A percentile compares a stretch with the other conserved stretches of the same genome.
These are phyloP conservation scores for Aptenodytes patagonicus DNA, from an alignment of 2,113 vertebrate genomes.

Conservation along the genomic window DNA sequence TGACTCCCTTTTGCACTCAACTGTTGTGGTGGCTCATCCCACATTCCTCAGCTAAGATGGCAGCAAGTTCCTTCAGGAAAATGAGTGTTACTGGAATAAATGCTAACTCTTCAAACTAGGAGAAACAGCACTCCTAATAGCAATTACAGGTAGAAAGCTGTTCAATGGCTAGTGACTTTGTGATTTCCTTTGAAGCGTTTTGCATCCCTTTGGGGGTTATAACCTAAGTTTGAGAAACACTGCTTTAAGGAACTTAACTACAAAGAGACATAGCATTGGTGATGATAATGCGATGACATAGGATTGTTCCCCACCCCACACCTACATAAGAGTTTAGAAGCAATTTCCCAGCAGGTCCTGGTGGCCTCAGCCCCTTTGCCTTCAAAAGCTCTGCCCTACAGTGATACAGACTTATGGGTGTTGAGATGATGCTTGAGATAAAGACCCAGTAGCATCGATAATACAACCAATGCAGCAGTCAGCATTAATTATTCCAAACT, in stretches of 20 bases:
- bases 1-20: not conserved
- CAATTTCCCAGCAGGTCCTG: constrained; percentile 11
- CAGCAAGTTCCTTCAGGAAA: constrained; percentile 18
- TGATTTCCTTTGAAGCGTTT: constrained; percentile 47
- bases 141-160: constrained; percentile 38
- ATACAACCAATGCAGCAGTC: constrained; percentile 30
- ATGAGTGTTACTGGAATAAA: constrained; percentile 4
- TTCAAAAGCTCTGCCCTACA: constrained; percentile 33
- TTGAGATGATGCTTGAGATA: constrained; percentile 26
- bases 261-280: not conserved
- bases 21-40: not conserved
- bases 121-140: not conserved
- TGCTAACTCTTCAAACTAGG: constrained; percentile 12
- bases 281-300: constrained; percentile 7
- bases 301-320: constrained; percentile 15
- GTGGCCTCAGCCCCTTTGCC: constrained; percentile 29
- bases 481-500: constrained; percentile 44
- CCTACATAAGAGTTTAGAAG: not conserved
- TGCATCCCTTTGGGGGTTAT: constrained; percentile 1
- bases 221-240: constrained; percentile 15
- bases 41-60: constrained; percentile 11
- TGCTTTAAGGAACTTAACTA: constrained; percentile 36
- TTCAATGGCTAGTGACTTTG: constrained; percentile 7
- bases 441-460: constrained; percentile 4
- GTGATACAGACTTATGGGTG: not conserved